Conservation (phyloP, 2,797 vertebrate genomes). For the Scolopax bukidnonensis region DNA sequence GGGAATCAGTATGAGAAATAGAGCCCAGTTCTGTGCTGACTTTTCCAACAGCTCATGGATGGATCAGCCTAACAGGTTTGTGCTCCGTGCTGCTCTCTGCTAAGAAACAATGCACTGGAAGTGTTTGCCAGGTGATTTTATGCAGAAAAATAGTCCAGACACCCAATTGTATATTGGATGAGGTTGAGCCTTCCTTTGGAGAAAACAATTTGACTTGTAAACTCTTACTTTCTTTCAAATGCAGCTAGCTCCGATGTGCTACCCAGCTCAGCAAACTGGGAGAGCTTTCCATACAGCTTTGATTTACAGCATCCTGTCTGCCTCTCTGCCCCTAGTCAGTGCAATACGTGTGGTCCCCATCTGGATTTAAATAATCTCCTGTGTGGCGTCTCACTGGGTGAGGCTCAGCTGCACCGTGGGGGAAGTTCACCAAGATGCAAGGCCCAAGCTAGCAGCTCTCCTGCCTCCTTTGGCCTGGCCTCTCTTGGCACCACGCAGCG, state of each 20-base stretch:
- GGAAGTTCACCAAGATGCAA: not conserved
- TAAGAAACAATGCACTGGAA: not conserved
- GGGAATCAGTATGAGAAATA: not conserved
- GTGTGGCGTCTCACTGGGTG: fast-evolving
- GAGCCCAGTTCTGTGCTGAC: not conserved
- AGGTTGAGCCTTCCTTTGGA: not conserved
- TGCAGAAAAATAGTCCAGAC: not conserved
- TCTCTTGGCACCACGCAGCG: not conserved
- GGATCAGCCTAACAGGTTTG: not conserved
- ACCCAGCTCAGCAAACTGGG: not conserved
- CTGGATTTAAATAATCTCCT: not conserved
- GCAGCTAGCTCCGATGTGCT: not conserved
- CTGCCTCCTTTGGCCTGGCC: not conserved
- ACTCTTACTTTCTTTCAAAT: not conserved
- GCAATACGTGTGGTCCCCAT: not conserved
- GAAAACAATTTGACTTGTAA: not conserved
- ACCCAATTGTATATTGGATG: not conserved
- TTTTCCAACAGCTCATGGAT: not conserved
- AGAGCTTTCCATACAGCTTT: not conserved
- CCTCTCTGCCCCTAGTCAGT: not conserved
- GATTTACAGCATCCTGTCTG: not conserved
- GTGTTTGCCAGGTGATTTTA: not conserved
- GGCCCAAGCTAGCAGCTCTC: too few relatives aligned
- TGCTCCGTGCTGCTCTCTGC: not conserved
- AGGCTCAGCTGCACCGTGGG: not conserved